Conservation (phyloP, 2,888 invertebrate genomes). For the Platynereis dumerilii region DNA sequence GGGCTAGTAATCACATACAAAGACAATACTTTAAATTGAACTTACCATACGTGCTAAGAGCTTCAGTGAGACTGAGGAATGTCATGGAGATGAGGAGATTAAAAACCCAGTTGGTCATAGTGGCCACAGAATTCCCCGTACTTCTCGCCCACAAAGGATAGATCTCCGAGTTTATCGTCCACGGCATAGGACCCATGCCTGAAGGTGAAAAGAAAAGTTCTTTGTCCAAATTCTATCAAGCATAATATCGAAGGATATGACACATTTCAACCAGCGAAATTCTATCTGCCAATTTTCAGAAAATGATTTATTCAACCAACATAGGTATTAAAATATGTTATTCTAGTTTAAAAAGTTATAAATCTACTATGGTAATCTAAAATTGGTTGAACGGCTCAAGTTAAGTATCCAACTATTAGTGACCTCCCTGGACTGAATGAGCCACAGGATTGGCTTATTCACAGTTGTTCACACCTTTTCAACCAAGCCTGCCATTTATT, state of each 20-base stretch:
- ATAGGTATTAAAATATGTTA: not conserved
- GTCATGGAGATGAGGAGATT: slow-evolving; percentile 68
- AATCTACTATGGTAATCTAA: no score
- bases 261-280: no score
- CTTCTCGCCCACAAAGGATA: slow-evolving; percentile 68
- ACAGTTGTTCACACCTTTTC: no score
- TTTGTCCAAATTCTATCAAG: not conserved
- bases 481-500: no score
- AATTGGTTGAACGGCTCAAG: no score
- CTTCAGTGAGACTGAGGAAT: slow-evolving; percentile 65
- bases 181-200: slow-evolving; percentile 66
- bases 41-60: slow-evolving; percentile 64
- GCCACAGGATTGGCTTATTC: no score
- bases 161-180: slow-evolving; percentile 69
- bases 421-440: no score
- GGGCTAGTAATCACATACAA: no score
- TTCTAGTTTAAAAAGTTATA: not conserved
- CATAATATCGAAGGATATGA: no score
- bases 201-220: slow-evolving; percentile 8
- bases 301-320: not conserved
- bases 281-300: no score
- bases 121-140: slow-evolving; percentile 64
- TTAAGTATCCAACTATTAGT: no score
- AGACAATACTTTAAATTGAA: no score
- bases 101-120: slow-evolving; percentile 67